Conservation (phyloP, 2,113 vertebrate species). For the Dasypus novemcinctus region DNA sequence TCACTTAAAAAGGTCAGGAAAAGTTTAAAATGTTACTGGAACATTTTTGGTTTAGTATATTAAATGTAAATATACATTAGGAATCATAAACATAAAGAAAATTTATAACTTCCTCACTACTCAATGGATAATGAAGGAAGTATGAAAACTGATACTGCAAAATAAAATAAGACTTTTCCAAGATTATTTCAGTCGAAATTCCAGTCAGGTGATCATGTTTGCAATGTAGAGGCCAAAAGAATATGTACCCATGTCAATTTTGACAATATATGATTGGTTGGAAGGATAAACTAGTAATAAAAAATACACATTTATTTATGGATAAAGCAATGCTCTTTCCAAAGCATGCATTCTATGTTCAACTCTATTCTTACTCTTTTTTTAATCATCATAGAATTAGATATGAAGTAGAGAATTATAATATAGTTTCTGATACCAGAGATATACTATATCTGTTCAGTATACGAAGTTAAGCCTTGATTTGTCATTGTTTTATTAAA, state of each 20-base stretch:
- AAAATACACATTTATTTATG: background rate
- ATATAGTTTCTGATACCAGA: background rate
- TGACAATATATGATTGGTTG: background rate
- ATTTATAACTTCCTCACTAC: conserved; percentile 68
- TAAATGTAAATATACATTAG: conserved; percentile 71
- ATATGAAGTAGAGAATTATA: background rate
- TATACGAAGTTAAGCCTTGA: background rate
- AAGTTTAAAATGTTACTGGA: conserved; percentile 75
- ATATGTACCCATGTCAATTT: background rate
- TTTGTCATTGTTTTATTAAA: background rate
- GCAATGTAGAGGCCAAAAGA: background rate
- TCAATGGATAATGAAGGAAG: conserved; percentile 60
- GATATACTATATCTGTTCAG: background rate
- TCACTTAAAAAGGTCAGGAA: conserved; percentile 47
- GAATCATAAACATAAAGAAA: conserved; percentile 76
- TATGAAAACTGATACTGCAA: conserved; percentile 24
- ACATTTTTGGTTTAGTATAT: conserved; percentile 73
- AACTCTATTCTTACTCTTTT: background rate
- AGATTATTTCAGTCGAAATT: conserved; percentile 9
- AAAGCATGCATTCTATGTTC: background rate
- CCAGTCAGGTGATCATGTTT: background rate
- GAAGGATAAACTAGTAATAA: no score
- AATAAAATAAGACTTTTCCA: conserved; percentile 12
- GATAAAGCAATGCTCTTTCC: background rate
- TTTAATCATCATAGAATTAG: background rate